Evolutionary conservation across 1,140 invertebrate species (phyloP), one percentile per base, ranked within the genome.

Genomic region (Maniola jurtina): DNA sequence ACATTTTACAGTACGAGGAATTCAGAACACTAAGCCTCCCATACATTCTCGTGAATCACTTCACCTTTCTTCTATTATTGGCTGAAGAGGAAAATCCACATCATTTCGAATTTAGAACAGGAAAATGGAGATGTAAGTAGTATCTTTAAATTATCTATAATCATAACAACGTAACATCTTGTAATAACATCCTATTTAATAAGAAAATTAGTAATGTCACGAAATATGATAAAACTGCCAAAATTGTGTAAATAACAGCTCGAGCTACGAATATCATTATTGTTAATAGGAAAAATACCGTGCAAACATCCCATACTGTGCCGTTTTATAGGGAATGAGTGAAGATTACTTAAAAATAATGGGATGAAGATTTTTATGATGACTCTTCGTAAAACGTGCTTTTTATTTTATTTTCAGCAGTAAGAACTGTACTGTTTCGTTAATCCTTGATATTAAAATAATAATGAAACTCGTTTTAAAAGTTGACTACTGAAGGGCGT

Each of bases 1-100:
- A 64, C 56, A 66, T 73, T 79, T 75, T 58, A 71, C 61, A 61
- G 66, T 76, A 77, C 70, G 67, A 55, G 62, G 73, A 71, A 79
- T 68, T 70, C 60, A 52, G 70, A 61, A 61, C 58, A 61, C 62
- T 54, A 60, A 34, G 58, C 50, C 54, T 59, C 55, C 68, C 35
- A 68, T 66, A 64, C 66, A 66, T 69, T 66, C 14, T 64, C 33
- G 62, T 78, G 73, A 78, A 71, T 78, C 76, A 78, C 61, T 48
- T 48, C 50, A 56, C 57, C 45, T 66, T 69, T 61, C 55, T 70
- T 61, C 16, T 60, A 52, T 33, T 48, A n/a, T n/a, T 6, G 14
- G 8, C 8, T 48, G 11, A 52, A 52, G 14, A 52, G 48, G 48
- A 52, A 52, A 52, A 52, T 7, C 7, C 48, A 25, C 6, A 52